Base-by-base conservation (phyloP, 2,888 invertebrate species). In the Caenorhabditis macrosperma region DNA sequence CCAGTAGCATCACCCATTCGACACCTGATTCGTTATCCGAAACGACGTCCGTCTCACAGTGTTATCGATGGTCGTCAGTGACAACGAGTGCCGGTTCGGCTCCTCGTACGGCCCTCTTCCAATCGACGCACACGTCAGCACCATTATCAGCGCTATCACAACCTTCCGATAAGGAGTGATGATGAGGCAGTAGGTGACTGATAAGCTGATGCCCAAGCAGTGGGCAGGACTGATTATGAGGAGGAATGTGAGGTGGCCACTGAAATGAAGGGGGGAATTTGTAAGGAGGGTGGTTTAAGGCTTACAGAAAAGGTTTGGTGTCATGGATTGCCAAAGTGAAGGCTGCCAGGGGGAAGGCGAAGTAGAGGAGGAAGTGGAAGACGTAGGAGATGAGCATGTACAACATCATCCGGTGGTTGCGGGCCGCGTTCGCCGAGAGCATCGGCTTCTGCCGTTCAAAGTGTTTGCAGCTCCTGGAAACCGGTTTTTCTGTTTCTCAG, bases 371-470 rank as follows among this genome's bases (percentile, higher is more conserved):
- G 35, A 77, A 77, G 57, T 77, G 77, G 12, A 30, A 41, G 33
- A 69, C 64, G 50, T 77, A 77, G 0, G 77, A 64, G 9, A 77
- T 38, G 5, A 77, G 24, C 77, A 77, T 77, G 44, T 57, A 77
- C 28, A 77, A 41, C 77, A 77, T 77, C 77, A 77, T 77, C 28
- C 77, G 69, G 33, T 77, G 77, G n/a, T 77, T 77, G 10, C 69
- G 57, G 5, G 69, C 48, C 0, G 50, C 63, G 0, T 57, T 20
- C 0, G 41, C n/a, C 0, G 64, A 64, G 2, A 77, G 10, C 9
- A 44, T 57, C 4, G 57, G 22, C 15, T 69, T 69, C 30, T 77
- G 77, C 4, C 38, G 22, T 0, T n/a, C 24, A 17, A 69, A 69
- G 12, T 77, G 61, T 24, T 68, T 64, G 15, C 48, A 64, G 33